A percentile compares a stretch with the other conserved stretches of the same genome.
Evolutionary conservation across 2,888 invertebrate genomes (phyloP).

Genomic region (Clanis bilineata): DNA sequence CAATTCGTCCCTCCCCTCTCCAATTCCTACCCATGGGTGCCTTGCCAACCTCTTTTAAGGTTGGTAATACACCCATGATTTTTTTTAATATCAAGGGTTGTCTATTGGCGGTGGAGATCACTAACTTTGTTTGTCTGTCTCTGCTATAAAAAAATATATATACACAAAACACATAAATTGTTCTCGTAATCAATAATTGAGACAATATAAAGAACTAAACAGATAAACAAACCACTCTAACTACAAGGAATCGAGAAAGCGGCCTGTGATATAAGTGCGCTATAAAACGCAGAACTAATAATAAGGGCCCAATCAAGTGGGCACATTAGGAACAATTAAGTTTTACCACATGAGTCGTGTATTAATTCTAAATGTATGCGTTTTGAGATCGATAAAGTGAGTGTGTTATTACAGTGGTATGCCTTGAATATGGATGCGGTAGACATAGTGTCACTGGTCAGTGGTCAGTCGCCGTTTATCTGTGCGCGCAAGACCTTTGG

Average conservation of each 20-base stretch:
- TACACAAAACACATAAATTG: background rate
- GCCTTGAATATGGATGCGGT: slow-evolving; percentile 29
- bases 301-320: background rate
- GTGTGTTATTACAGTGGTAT: slow-evolving; percentile 24
- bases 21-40: too few relatives aligned
- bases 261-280: background rate
- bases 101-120: too few relatives aligned
- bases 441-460: slow-evolving; percentile 56
- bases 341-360: slow-evolving; percentile 5
- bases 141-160: too few relatives aligned
- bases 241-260: slow-evolving; percentile 5
- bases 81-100: too few relatives aligned
- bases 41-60: too few relatives aligned
- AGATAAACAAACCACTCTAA: background rate
- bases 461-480: slow-evolving; percentile 36
- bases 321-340: slow-evolving; percentile 4
- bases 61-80: too few relatives aligned
- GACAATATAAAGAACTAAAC: background rate
- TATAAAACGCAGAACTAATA: slow-evolving; percentile 6
- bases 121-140: too few relatives aligned
- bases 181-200: background rate
- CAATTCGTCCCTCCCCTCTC: too few relatives aligned
- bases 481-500: slow-evolving; percentile 52
- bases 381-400: slow-evolving; percentile 21
- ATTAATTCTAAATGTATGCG: background rate